Evolutionary conservation across 2,888 invertebrate genomes (phyloP), one percentile per base, ranked within the genome.

Genomic region (Lasius fuliginosus): DNA sequence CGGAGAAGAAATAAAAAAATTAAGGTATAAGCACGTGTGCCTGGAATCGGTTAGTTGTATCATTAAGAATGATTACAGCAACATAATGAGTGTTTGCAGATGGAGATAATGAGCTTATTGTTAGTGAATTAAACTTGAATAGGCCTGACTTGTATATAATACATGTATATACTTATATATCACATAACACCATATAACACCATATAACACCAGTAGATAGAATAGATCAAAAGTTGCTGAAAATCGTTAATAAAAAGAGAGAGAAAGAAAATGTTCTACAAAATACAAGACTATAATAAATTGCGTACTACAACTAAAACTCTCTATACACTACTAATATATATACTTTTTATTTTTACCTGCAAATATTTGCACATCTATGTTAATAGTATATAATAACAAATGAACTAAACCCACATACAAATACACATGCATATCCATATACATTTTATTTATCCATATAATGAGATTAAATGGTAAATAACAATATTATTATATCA

Each of bases 381-480:
- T 67, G 36, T 40, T 42, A 56, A 77, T 23, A 67, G n/a, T 75
- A 36, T 2, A 65, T 11, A 5, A n/a, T 74, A 33, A 62, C 5
- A 4, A 5, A n/a, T 75, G 27, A 56, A 64, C 15, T 67, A 56
- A 53, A 56, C n/a, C 56, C 33, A 46, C 8, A 33, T 53, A 27
- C 18, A 40, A 56, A 30, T 56, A 56, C 56, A 77, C 56, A 77
- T 77, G 68, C 77, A 58, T 42, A 67, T 42, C 15, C 1, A 27
- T 15, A 53, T n/a, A 18, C 56, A 18, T 23, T 60, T 60, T 60
- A 75, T 9, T 64, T 75, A 75, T 71, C 53, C 36, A 56, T 73
- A 15, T 71, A 71, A 23, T 4, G 3, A 23, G 23, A 75, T 46
- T 64, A 18, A 62, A 64, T 33, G 1, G 49, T 15, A 1, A 49